Evolutionary conservation across 2,888 invertebrate genomes (phyloP).

Genomic region (Aphodius granarius): DNA sequence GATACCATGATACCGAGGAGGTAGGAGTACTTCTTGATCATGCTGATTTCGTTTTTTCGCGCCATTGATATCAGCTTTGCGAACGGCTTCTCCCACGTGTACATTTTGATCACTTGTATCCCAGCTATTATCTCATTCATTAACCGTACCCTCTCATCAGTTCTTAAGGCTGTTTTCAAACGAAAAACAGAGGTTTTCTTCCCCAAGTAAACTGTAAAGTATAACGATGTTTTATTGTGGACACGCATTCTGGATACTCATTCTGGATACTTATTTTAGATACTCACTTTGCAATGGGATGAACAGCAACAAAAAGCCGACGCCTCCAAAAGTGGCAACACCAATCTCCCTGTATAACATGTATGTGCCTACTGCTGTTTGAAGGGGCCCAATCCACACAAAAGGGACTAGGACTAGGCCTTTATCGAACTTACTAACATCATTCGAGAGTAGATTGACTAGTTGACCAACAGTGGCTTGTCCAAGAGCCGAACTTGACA

Average conservation of each 20-base stretch:
- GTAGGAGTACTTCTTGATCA: conserved; percentile 74
- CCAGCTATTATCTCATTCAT: conserved; percentile 76
- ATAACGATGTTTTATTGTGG: conserved; percentile 58
- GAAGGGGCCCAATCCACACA: conserved; percentile 70
- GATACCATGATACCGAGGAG: conserved; percentile 77
- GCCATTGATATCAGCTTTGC: conserved; percentile 77
- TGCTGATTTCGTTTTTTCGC: conserved; percentile 72
- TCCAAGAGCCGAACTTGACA: conserved; percentile 58
- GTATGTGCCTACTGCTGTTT: conserved; percentile 60
- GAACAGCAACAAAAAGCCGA: conserved; percentile 51
- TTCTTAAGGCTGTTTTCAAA: conserved; percentile 61
- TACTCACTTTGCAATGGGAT: conserved; percentile 52
- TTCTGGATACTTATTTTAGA: conserved; percentile 65
- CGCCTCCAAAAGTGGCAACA: conserved; percentile 52
- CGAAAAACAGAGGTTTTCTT: conserved; percentile 49
- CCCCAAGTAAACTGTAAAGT: conserved; percentile 48
- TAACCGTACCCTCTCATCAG: conserved; percentile 67
- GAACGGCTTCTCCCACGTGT: conserved; percentile 93
- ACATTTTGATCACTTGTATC: conserved; percentile 93
- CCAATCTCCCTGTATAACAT: conserved; percentile 57
- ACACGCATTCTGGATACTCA: conserved; percentile 64
- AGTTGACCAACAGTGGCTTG: conserved; percentile 60
- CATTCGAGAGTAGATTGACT: conserved; percentile 63
- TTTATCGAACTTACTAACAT: conserved; percentile 81
- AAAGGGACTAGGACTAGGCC: conserved; percentile 88